A percentile compares a stretch with the other conserved stretches of the same genome.
Conservation (phyloP, 2,888 invertebrate genomes). For the Lathronympha strigana region DNA sequence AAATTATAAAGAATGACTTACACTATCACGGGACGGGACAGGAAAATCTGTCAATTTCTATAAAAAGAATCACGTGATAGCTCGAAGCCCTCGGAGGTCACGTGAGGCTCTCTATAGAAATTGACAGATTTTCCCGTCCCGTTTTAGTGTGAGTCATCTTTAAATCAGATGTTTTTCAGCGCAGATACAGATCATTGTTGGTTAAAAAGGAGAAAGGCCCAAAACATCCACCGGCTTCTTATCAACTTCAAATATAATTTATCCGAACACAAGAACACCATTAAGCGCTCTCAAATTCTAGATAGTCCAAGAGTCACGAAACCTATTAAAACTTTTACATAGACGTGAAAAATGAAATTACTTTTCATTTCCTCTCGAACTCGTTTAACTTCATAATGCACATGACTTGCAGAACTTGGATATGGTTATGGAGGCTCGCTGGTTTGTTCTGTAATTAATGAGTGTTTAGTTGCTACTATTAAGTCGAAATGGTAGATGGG, state of each 20-base stretch:
- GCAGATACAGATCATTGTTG: too few species aligned
- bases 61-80: too few species aligned
- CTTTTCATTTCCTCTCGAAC: conserved; percentile 52
- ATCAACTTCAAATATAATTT: conserved; percentile 39
- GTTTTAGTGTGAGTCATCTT: too few species aligned
- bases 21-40: too few species aligned
- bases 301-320: conserved; percentile 55
- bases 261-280: conserved; percentile 32
- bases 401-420: conserved; percentile 54
- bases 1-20: too few species aligned
- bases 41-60: too few species aligned
- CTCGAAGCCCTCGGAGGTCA: too few species aligned
- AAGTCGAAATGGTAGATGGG: too few species aligned
- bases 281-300: conserved; percentile 48
- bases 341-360: conserved; percentile 69
- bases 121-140: too few species aligned
- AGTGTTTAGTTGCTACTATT: conserved; percentile 15
- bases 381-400: conserved; percentile 58
- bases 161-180: too few species aligned
- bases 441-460: conserved; percentile 17
- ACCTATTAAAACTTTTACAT: conserved; percentile 68
- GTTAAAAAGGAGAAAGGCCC: too few species aligned
- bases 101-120: too few species aligned
- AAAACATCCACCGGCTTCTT: conserved; percentile 26
- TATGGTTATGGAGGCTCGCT: conserved; percentile 30